Evolutionary conservation across 2,888 invertebrate genomes (phyloP).

Genomic region (Rhagonycha lutea): DNA sequence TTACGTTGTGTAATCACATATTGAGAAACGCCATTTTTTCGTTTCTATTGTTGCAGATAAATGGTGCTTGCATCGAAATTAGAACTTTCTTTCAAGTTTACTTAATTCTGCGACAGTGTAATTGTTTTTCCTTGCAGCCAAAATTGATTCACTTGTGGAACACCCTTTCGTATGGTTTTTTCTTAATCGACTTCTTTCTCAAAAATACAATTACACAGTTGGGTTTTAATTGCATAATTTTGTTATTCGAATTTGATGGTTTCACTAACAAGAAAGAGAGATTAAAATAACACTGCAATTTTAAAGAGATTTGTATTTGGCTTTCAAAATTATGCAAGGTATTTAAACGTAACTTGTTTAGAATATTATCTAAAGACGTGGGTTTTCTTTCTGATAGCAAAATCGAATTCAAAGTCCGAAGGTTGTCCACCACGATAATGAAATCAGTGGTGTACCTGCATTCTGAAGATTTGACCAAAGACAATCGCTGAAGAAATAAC

Average conservation of each 20-base stretch:
- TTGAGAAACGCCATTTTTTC: neutral
- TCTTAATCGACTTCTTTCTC: neutral
- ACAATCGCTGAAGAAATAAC: neutral
- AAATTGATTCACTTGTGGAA: too few species aligned
- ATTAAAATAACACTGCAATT: neutral
- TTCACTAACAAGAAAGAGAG: neutral
- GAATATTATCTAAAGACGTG: neutral
- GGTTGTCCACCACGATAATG: neutral
- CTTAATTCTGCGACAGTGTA: neutral
- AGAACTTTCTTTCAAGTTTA: neutral
- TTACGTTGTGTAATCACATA: neutral
- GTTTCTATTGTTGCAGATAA: neutral
- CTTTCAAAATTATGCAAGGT: neutral
- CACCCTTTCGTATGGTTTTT: too few species aligned
- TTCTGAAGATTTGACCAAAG: neutral
- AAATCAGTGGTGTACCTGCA: neutral
- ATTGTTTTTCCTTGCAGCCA: neutral
- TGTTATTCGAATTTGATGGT: neutral
- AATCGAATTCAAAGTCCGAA: neutral
- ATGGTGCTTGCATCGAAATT: neutral
- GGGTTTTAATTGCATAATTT: neutral
- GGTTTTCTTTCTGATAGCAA: neutral
- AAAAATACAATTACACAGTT: neutral
- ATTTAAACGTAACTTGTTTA: neutral
- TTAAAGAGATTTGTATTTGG: neutral